phyloP scores from a whole-genome alignment of 2,797 vertebrate genomes.

The Pangasius sanitwongsei region DNA sequence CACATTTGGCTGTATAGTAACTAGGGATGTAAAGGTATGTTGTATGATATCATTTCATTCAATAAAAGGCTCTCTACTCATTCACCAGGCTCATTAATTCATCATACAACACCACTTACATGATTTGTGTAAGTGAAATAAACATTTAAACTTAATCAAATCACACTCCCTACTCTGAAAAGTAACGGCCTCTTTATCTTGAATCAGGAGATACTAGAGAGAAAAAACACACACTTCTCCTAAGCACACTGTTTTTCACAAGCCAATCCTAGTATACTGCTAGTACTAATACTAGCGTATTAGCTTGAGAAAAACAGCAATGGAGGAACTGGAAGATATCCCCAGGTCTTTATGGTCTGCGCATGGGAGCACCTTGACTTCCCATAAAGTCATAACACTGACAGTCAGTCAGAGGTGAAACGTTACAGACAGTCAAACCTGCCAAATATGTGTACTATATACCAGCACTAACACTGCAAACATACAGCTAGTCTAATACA shows the following conservation, averaged over 20 bases:
- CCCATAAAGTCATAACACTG: background rate
- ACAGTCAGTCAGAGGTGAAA: background rate
- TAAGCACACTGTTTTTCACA: background rate
- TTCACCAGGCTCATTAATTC: background rate
- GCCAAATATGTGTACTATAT: background rate
- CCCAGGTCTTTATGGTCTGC: background rate
- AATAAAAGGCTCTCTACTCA: background rate
- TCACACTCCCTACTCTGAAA: background rate
- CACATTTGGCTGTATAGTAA: background rate
- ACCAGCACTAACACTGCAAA: background rate
- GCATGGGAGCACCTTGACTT: background rate
- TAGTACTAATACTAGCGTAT: background rate
- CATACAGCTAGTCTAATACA: background rate
- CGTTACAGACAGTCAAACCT: background rate
- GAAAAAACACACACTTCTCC: background rate
- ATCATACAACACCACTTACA: background rate
- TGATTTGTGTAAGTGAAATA: background rate
- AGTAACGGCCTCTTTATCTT: background rate
- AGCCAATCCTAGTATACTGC: background rate
- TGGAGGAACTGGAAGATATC: background rate
- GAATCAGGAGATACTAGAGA: background rate
- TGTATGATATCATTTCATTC: background rate
- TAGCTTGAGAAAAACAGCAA: background rate
- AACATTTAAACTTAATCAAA: background rate
- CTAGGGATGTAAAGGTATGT: background rate